Conservation (phyloP, 2,797 vertebrate genomes). For the Danio jaintianensis region DNA sequence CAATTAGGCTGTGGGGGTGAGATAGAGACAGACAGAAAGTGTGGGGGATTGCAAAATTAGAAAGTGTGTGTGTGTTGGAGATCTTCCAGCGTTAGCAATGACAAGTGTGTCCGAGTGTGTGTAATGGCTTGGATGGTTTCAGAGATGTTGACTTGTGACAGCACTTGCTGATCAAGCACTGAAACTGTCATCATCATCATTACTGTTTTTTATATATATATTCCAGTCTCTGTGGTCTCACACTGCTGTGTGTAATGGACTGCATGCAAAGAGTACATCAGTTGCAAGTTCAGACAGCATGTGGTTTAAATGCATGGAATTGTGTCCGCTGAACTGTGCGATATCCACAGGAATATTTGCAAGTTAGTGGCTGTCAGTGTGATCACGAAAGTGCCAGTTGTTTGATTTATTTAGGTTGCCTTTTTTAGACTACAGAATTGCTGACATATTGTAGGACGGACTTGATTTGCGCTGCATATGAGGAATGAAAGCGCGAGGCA, state of each 20-base stretch:
- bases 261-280: conserved; percentile 26
- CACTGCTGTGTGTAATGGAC: conserved; percentile 31
- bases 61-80: conserved; percentile 14
- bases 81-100: conserved; percentile 21
- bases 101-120: conserved; percentile 35
- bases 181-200: conserved; percentile 49
- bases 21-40: conserved; percentile 25
- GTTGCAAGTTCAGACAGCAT: conserved; percentile 29
- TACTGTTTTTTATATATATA: neutral
- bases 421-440: conserved; percentile 10
- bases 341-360: conserved; percentile 8
- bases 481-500: conserved; percentile 1
- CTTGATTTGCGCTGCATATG: conserved; percentile 1
- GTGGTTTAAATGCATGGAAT: conserved; percentile 22
- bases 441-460: conserved; percentile 10
- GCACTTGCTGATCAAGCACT: conserved; percentile 49
- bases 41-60: conserved; percentile 31
- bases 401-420: conserved; percentile 5
- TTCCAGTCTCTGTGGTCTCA: neutral
- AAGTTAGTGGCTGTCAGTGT: neutral
- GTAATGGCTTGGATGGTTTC: conserved; percentile 16
- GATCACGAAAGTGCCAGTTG: conserved; percentile 4
- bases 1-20: conserved; percentile 39
- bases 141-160: conserved; percentile 43
- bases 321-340: conserved; percentile 11